Evolutionary conservation across 2,113 vertebrate species (phyloP), one percentile per base, ranked within the genome.

Genomic region (Cryptotis parvus): DNA sequence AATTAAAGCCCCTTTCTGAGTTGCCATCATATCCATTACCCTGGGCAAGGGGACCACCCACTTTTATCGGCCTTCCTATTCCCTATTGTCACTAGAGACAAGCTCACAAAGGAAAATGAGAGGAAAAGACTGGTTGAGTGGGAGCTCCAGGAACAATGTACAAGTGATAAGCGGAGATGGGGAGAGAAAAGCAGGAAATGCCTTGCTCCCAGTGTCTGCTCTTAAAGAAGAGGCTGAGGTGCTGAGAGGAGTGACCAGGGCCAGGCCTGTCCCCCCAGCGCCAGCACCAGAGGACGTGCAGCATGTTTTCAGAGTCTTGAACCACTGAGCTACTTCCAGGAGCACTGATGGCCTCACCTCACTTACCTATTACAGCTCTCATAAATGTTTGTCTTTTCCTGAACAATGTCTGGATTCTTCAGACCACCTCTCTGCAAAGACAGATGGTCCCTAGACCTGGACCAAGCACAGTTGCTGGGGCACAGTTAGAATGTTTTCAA

Each of bases 261-360:
- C 6, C 35, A 4, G 0, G 1, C 6, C 5, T 9, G 2, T 15
- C 35, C 24, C 9, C 1, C 35, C 27, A 65, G 4, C 1, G 10
- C 10, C 20, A 66, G 63, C 1, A 63, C 37, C 63, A 20, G 41
- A 26, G 26, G 12, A 0, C 26, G 4, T 0, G 4, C 20, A 3
- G 27, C 39, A 22, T 26, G 20, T 14, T 31, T 22, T 12, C 43
- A 16, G 27, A 27, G 11, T 33, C 69, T 58, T 29, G 39, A 39
- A 6, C 2, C 52, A 11, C 20, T 27, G 11, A 24, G 11, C 2
- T 61, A 27, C 29, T 11, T 31, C 27, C 0, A 39, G n/a, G 24
- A 72, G 9, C 20, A 14, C 6, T 1, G 5, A 16, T 8, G 29
- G 2, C 27, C 29, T 27, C 63, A 29, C 63, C 63, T 65, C 63